Percentiles rank a stretch among this genome's conserved stretches.
Evolutionary conservation across 2,888 invertebrate genomes (phyloP).

Genomic region (Chrysomela aeneicollis): DNA sequence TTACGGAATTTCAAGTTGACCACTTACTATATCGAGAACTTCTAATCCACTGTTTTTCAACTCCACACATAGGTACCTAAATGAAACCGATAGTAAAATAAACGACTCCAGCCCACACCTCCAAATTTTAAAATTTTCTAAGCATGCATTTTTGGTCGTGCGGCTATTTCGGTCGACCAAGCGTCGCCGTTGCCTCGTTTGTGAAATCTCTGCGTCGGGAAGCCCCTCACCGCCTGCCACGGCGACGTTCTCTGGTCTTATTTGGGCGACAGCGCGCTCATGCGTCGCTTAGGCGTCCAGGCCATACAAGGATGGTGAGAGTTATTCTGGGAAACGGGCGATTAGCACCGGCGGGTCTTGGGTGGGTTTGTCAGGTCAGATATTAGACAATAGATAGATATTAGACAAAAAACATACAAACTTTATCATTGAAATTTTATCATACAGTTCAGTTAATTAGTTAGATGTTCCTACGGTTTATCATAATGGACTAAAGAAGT

Average conservation of each 20-base stretch:
- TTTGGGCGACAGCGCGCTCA: slow-evolving; percentile 60
- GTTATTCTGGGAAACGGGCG: slow-evolving; percentile 54
- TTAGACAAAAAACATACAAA: no score
- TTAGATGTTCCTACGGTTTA: no score
- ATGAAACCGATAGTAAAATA: no score
- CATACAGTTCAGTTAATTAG: no score
- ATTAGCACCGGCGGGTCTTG: slow-evolving; percentile 37
- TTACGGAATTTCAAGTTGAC: no score
- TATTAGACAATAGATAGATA: no score
- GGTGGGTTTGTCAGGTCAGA: slow-evolving; percentile 8
- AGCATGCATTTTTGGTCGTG: slow-evolving; percentile 50
- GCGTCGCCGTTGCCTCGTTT: slow-evolving; percentile 49
- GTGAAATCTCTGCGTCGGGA: slow-evolving; percentile 44
- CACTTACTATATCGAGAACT: no score
- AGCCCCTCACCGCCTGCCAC: slow-evolving; percentile 49
- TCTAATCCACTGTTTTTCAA: no score
- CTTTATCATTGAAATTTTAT: no score
- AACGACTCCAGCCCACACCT: no score
- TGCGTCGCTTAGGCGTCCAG: slow-evolving; percentile 58
- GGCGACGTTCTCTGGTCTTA: slow-evolving; percentile 53
- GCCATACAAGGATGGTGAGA: slow-evolving; percentile 61
- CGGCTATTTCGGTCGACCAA: slow-evolving; percentile 50
- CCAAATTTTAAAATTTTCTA: not conserved
- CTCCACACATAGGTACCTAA: no score
- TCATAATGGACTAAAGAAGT: no score